Evolutionary conservation across 2,113 vertebrate genomes (phyloP), one percentile per base, ranked within the genome.

Genomic region (Centropus unirufus): DNA sequence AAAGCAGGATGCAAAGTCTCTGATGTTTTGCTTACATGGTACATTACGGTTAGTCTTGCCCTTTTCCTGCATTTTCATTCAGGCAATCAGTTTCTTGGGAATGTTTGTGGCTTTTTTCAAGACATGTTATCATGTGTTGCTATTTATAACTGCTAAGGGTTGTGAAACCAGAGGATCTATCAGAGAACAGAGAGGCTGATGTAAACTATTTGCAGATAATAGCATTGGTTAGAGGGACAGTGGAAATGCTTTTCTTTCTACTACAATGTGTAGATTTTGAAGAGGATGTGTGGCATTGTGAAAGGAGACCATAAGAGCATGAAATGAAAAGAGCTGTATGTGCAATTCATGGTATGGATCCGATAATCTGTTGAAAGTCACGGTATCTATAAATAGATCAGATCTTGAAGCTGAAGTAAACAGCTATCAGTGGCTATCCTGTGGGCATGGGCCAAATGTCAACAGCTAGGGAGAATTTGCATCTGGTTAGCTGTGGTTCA

Each of bases 81-180:
- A 42, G 30, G 52, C 17, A 86, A 57, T 83, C 8, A 4, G 34
- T 86, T 89, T 90, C 92, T 67, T 89, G 72, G 76, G 76, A 92
- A 93, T 36, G 89, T 68, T 44, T 57, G 63, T 70, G 89, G 34
- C 54, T 90, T 94, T 94, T 94, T 81, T 78, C 19, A 94, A 84
- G 77, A 57, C 3, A 3, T 4, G 11, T 8, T 83, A 77, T 67
- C 55, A 30, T 74, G 40, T 47, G 34, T 86, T 91, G 63, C 58
- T 93, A 49, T 83, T 92, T 94, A 75, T 92, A 95, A 86, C 85
- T 64, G 22, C 51, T 77, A 6, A 30, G 47, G 42, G 51, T 89
- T 96, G 83, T 92, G 94, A 88, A 95, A 93, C 44, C 72, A 83
- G 39, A 78, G 11, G 11, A 90, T 94, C 88, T 94, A 68, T 69